Percentiles rank a stretch among this genome's conserved stretches.
phyloP scores from a whole-genome alignment of 2,113 vertebrate species.

The Microcebus jonahi region DNA sequence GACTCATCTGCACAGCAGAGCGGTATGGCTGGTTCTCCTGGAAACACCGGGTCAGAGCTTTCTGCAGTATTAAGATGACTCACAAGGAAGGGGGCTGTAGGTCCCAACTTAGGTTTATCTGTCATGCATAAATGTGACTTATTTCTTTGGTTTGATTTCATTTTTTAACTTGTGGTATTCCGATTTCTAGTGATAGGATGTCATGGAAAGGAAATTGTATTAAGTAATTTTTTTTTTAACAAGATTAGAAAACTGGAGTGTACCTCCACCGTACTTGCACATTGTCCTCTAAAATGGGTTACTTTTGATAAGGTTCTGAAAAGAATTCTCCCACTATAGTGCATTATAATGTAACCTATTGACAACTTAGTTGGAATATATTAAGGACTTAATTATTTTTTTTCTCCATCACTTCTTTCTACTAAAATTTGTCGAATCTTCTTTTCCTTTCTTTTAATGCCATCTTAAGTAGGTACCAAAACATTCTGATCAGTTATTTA shows the following conservation, averaged over 20 bases:
- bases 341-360: background rate
- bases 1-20: slow-evolving; percentile 37
- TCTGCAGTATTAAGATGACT: slow-evolving; percentile 54
- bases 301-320: slow-evolving; percentile 16
- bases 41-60: slow-evolving; percentile 55
- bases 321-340: background rate
- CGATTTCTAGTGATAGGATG: slow-evolving; percentile 26
- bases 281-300: background rate
- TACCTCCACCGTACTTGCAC: background rate
- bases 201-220: background rate
- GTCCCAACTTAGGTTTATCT: background rate
- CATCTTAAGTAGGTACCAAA: slow-evolving; percentile 1
- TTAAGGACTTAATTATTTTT: background rate
- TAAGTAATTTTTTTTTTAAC: slow-evolving; percentile 3
- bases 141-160: slow-evolving; percentile 32
- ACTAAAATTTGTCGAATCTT: background rate
- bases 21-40: background rate
- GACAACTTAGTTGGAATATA: background rate
- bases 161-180: background rate
- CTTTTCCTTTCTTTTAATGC: background rate
- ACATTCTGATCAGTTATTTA: background rate
- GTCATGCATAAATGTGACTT: background rate
- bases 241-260: background rate
- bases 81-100: slow-evolving; percentile 18
- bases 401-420: background rate